A percentile compares a stretch with the other conserved stretches of the same genome.
phyloP scores from a whole-genome alignment of 1,140 invertebrate species.

The Sitobion miscanthi region DNA sequence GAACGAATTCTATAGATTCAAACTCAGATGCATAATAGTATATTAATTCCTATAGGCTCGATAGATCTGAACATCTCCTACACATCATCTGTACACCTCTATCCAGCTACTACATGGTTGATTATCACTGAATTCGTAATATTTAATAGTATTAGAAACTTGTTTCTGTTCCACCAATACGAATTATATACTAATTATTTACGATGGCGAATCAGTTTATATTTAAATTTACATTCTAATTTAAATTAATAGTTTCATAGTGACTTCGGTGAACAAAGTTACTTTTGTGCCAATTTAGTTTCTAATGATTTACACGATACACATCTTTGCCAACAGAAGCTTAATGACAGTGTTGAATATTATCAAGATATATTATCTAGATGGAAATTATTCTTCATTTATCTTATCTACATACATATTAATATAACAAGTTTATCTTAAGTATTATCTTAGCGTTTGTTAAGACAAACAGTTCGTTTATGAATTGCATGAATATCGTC shows the following conservation, averaged over 20 bases:
- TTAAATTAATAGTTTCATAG: constrained; percentile 1
- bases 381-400: constrained; percentile 33
- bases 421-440: neutral
- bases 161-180: neutral
- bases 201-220: neutral
- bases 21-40: neutral
- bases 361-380: constrained; percentile 19
- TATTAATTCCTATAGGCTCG: neutral
- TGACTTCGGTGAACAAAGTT: neutral
- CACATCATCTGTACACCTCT: too few relatives aligned
- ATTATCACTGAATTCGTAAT: neutral
- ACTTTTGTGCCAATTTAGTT: constrained; percentile 17
- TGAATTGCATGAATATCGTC: neutral
- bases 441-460: neutral
- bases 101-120: neutral
- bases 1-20: neutral
- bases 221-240: constrained; percentile 30
- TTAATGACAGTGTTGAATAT: constrained; percentile 29
- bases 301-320: constrained; percentile 22
- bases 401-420: constrained; percentile 31
- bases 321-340: constrained; percentile 27
- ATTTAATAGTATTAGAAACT: neutral
- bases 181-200: constrained; percentile 10
- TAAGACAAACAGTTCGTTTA: constrained; percentile 31
- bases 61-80: neutral